A percentile compares a stretch with the other conserved stretches of the same genome.
phyloP scores from a whole-genome alignment of 92 coral and sea anemone species.

The Paramuricea clavata region DNA sequence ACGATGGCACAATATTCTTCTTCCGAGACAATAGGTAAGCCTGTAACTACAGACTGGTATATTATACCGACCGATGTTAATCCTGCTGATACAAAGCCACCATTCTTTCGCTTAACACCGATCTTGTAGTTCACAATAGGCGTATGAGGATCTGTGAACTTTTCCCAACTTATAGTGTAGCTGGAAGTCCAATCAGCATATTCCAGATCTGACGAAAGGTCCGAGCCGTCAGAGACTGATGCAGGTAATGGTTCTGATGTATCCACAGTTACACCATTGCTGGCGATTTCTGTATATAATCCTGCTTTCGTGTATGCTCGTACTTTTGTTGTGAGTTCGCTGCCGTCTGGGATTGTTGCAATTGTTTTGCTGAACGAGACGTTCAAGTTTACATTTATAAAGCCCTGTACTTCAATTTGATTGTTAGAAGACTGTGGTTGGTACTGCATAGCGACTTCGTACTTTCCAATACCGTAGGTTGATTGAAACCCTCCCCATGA shows the following conservation, averaged over 20 bases:
- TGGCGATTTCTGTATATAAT: slow-evolving; percentile 74
- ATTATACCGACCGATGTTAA: background rate
- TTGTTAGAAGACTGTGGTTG: slow-evolving; percentile 55
- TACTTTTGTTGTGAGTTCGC: slow-evolving; percentile 65
- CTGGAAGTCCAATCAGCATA: slow-evolving; percentile 85
- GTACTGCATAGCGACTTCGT: slow-evolving; percentile 80
- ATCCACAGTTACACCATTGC: slow-evolving; percentile 86
- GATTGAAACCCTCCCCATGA: slow-evolving; percentile 95
- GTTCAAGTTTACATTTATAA: slow-evolving; percentile 69
- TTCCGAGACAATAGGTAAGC: too few species aligned
- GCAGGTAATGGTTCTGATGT: slow-evolving; percentile 80
- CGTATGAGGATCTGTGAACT: slow-evolving; percentile 79
- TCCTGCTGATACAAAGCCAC: background rate
- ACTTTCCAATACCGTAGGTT: slow-evolving; percentile 79
- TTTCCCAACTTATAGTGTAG: slow-evolving; percentile 82
- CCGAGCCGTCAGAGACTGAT: slow-evolving; percentile 65
- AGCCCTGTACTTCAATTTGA: background rate
- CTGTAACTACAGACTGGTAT: too few species aligned
- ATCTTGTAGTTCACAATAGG: slow-evolving; percentile 75
- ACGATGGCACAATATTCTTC: slow-evolving; percentile 80
- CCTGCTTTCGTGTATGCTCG: slow-evolving; percentile 92
- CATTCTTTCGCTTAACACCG: slow-evolving; percentile 52
- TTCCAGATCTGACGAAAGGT: slow-evolving; percentile 50
- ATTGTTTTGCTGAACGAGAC: slow-evolving; percentile 73
- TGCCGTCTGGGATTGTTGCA: slow-evolving; percentile 73